Base-by-base conservation (phyloP, 92 coral and sea anemone genomes). In the Bergia sp. region DNA sequence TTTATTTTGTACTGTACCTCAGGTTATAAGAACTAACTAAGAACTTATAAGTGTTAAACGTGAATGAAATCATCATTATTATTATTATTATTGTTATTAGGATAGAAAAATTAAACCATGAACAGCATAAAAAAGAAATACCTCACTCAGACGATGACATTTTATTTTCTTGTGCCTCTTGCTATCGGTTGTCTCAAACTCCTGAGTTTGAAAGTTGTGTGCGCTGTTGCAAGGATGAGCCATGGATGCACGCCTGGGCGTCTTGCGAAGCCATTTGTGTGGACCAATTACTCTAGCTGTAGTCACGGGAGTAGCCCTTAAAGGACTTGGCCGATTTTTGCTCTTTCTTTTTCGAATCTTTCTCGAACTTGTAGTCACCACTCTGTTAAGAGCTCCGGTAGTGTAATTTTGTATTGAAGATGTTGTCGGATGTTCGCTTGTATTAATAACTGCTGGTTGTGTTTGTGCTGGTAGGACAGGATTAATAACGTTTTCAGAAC, bases 141-240 rank as follows among this genome's bases (percentile, higher is more conserved):
- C 87, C 87, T 84, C 78, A 71, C 43, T 84, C 37, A 84, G 64
- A 45, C 87, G 87, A 23, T 84, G 87, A 29, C 87, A 84, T 18
- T 44, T 84, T n/a, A 84, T 84, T 45, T 16, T 71, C 29, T 47
- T 84, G 87, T 44, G 57, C 3, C 13, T 29, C 67, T 20, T 69
- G 10, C 10, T 84, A 67, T 71, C 87, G 36, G 10, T 36, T 13
- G 87, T 71, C 10, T 84, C 87, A 50, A 84, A 84, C 58, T 84
- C 66, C 42, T 84, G 87, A 29, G 78, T 84, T 37, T 47, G 10
- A 84, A 84, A 84, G 13, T 71, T 18, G 39, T 72, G 36, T 7
- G 37, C 87, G 6, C 16, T 15, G 15, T 84, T 84, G 79, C 87
- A 84, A 29, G 87, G 87, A 6, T 84, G 87, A 9, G 78, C 0